A percentile compares a stretch with the other conserved stretches of the same genome.
Evolutionary conservation across 2,113 vertebrate species (phyloP).

Genomic region (Leptocoma aspasia): DNA sequence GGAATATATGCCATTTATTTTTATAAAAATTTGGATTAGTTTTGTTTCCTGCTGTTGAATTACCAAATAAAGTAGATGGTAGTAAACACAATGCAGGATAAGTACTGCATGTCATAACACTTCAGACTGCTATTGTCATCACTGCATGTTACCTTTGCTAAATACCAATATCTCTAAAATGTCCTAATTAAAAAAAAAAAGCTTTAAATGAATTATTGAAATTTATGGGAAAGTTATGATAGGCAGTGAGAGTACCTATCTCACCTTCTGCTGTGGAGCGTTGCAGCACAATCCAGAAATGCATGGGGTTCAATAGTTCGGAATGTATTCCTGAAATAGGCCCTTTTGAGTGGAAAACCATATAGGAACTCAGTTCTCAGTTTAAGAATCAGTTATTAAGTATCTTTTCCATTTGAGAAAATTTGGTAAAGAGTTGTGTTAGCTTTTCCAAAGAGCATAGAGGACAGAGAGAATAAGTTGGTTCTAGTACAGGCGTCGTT

Average conservation of each 20-base stretch:
- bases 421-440: not conserved
- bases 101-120: not conserved
- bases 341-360: not conserved
- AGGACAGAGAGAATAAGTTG: not conserved
- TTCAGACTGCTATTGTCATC: not conserved
- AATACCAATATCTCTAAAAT: not conserved
- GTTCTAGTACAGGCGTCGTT: not conserved
- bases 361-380: not conserved
- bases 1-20: not conserved
- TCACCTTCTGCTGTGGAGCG: not conserved
- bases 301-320: not conserved
- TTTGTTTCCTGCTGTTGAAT: not conserved
- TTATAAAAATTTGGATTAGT: not conserved
- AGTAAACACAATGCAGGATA: not conserved
- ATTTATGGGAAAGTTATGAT: not conserved
- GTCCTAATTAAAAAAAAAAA: not conserved
- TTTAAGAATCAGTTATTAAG: not conserved
- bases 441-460: not conserved
- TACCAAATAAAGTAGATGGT: not conserved
- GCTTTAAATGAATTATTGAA: not conserved
- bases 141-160: not conserved
- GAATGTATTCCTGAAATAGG: not conserved
- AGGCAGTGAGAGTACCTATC: not conserved
- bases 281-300: not conserved
- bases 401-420: not conserved